Base-by-base conservation (phyloP, 2,888 invertebrate species). In the Acronicta alni region DNA sequence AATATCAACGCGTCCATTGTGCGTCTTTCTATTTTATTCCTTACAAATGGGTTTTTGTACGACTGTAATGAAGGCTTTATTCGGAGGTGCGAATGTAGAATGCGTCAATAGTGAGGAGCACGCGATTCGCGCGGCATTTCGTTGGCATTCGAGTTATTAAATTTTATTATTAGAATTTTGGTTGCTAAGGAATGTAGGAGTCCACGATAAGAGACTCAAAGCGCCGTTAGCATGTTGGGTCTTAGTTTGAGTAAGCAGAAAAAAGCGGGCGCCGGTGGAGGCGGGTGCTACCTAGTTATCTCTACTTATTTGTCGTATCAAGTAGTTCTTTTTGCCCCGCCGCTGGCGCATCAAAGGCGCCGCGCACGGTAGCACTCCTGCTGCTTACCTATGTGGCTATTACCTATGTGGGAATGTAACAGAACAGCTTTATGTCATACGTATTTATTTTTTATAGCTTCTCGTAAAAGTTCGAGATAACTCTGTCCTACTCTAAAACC, bases 291-390 rank as follows among this genome's bases (percentile, higher is more conserved):
- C n/a, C n/a, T n/a, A 77, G 88, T 88, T 93, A 93, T 94, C 93
- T 92, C 79, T 82, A 77, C 88, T 90, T 92, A 92, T 93, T 94
- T 93, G 92, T 93, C 91, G 89, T 89, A 91, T 90, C 89, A 89
- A 90, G 92, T 90, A 87, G 85, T 86, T 86, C 80, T 84, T 81
- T 86, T 88, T 85, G 80, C 75, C 75, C 62, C 80, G 86, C 84
- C 82, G 87, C 85, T 83, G 88, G 80, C 67, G 76, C 81, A 74
- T 90, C 91, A 93, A 92, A 93, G 85, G 67, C 60, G 79, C 90
- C 91, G 92, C 88, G 81, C 77, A 89, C 92, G 81, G 93, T 92
- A 93, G 93, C 91, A 66, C 83, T 82, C 81, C 83, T 81, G 82
- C 82, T 73, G n/a, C n/a, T n/a, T n/a, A n/a, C n/a, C n/a, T n/a